Base-by-base conservation (phyloP, 1,140 invertebrate species). In the Odontomachus brunneus region DNA sequence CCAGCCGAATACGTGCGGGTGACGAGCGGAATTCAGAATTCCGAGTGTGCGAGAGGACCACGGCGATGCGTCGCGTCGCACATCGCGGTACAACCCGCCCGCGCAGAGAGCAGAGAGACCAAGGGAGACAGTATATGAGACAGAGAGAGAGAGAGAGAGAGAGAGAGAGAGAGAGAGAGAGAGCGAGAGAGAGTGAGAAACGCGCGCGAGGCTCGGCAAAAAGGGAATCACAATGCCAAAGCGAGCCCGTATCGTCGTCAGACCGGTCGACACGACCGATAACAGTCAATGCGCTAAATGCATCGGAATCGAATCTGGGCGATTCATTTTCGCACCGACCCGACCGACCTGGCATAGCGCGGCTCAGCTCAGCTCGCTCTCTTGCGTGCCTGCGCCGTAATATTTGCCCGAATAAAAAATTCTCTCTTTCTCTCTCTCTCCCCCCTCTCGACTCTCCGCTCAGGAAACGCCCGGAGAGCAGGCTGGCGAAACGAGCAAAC, bases 211-310 rank as follows among this genome's bases (percentile, higher is more conserved):
- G 65, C 26, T 19, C 71, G 53, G 53, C 82, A 44, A 84, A 80
- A 38, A 19, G 75, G 81, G 80, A 88, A 84, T 91, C 88, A 92
- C 90, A 92, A 92, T 92, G 87, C 88, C 87, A 85, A 87, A 83
- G 84, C 89, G 89, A 89, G 89, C 89, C 84, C 89, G 78, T 91
- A 91, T 91, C 89, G 84, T 87, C 88, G 89, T 89, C 89, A 90
- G 88, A 84, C 83, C 84, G 80, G 85, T 84, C 89, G 86, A 91
- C 89, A 90, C 84, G 85, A 88, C 84, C 88, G 91, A 91, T 92
- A 92, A 86, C 87, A 88, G 88, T 91, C 88, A 88, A 92, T 92
- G 90, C 85, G 89, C 89, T 90, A 89, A 92, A 91, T 90, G 86
- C 90, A 90, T 91, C 82, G 90, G 86, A 90, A 92, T 92, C 87